Evolutionary conservation across 2,113 vertebrate genomes (phyloP), one percentile per base, ranked within the genome.

Genomic region (Plectropomus leopardus): DNA sequence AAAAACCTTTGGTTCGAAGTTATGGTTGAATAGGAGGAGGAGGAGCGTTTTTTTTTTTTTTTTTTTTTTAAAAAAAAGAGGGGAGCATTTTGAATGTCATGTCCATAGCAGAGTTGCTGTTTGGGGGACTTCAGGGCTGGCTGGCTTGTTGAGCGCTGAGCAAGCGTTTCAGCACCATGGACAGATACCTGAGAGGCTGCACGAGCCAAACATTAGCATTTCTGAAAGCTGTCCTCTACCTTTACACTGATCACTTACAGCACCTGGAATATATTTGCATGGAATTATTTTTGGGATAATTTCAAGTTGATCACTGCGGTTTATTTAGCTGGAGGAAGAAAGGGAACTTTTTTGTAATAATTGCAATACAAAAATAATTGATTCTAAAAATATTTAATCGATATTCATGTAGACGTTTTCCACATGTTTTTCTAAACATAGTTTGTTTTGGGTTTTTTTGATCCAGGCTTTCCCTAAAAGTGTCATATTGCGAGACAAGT

Each of bases 161-260:
- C 51, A 67, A 81, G 78, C 67, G 83, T 90, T 95, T 95, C 94
- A 96, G 94, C 80, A 94, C 94, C 94, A 91, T 85, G 94, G 94
- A 94, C 88, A 95, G 94, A 65, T 60, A 87, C 89, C 80, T 72
- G 72, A 82, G 72, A 76, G 69, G 66, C 64, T 55, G 55, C 55
- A 78, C 4, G 26, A 80, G 73, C 60, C 65, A 48, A 63, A 54
- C 81, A 85, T 85, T 75, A 82, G 83, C 89, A 85, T 88, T 72
- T 82, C 86, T 85, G 77, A 86, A 84, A 88, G 13, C 76, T 84
- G 82, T 87, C 78, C 71, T 76, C 69, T 74, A 79, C 66, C n/a
- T 77, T 80, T 47, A 82, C 82, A 58, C 57, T 81, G 60, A 86
- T 88, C 83, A 87, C 68, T 87, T 82, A 81, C 82, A 88, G 59